Evolutionary conservation across 2,888 invertebrate genomes (phyloP), one percentile per base, ranked within the genome.

Genomic region (Oasisia sp.): DNA sequence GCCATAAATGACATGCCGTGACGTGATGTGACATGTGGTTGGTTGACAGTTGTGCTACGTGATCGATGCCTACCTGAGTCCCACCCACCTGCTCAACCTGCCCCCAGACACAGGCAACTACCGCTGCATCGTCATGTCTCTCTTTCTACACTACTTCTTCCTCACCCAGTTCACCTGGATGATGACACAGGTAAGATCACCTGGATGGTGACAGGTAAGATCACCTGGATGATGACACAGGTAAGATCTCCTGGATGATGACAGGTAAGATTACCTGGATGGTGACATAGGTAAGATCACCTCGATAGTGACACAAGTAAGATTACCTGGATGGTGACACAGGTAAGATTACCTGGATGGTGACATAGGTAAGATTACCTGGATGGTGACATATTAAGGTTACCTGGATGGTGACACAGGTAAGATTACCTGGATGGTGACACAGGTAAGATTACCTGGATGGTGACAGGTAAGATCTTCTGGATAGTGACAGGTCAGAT

Each of bases 151-250:
- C 93, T 96, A 96, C 94, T 96, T 96, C 94, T 95, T 96, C 93
- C 93, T 96, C 89, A 94, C 95, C 8, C 96, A 96, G 94, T 96
- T 96, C 93, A 95, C 95, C 19, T 96, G 96, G 96, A 95, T 96
- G 93, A 94, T 95, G 93, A 94, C 94, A 91, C 95, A 95, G 95
- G 96, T 96, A 93, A 90, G 74, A 27, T 32, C 38, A 45, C n/a
- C 44, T 32, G 44, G 45, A 38, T 38, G 14, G 1, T 44, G 90
- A 90, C 90, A 32, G 44, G 90, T 90, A 38, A 38, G 19, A 32
- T 50, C 58, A 38, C 27, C 32, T 89, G 19, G 90, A 19, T 19
- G 32, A 27, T 74, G 74, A 27, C 74, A 19, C 74, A 74, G 74
- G 74, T 74, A 27, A 74, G 74, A 27, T 32, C 38, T 27, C 74